phyloP scores from a whole-genome alignment of 2,888 invertebrate genomes.

The Thelaira solivaga region DNA sequence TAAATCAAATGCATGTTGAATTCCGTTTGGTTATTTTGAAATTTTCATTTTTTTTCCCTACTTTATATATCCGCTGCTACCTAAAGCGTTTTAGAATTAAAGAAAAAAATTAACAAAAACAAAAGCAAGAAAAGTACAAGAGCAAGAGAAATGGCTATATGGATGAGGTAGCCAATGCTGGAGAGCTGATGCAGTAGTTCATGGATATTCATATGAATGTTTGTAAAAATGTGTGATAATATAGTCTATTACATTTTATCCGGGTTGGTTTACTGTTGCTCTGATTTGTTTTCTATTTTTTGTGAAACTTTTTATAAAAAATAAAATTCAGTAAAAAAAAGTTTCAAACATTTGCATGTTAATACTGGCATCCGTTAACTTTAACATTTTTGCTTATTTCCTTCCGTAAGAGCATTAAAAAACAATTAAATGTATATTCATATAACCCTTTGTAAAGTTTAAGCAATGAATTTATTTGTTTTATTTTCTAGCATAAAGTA shows the following conservation, averaged over 20 bases:
- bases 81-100: background rate
- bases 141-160: background rate
- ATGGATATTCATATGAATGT: background rate
- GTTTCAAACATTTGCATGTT: constrained; percentile 9
- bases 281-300: background rate
- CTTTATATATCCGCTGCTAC: constrained; percentile 15
- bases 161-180: background rate
- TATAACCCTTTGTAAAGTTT: background rate
- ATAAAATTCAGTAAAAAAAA: background rate
- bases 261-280: background rate
- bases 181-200: background rate
- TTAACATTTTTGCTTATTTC: constrained; percentile 55
- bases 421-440: constrained; percentile 17
- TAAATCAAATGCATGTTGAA: constrained; percentile 48
- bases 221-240: constrained; percentile 4
- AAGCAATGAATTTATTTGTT: background rate
- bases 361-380: constrained; percentile 44
- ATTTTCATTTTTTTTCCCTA: background rate
- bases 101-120: background rate
- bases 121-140: background rate
- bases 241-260: constrained; percentile 44
- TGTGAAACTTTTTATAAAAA: background rate
- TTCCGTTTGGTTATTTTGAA: constrained; percentile 11
- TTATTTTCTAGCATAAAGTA: too few relatives aligned
- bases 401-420: constrained; percentile 41